These are phyloP conservation scores for Cantharis lateralis DNA, from an alignment of 2,888 invertebrate species.

Conservation along the genomic window DNA sequence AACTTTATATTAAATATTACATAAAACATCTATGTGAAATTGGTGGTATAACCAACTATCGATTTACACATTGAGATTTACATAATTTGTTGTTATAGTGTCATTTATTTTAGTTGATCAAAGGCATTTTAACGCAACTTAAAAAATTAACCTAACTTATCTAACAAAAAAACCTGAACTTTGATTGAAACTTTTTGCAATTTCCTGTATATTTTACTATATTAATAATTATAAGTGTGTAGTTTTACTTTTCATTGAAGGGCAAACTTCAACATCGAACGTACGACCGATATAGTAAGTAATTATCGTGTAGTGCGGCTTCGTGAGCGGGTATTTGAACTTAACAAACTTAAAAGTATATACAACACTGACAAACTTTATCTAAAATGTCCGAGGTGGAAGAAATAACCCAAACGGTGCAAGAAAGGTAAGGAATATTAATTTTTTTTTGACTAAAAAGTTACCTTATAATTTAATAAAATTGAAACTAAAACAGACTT, in stretches of 20 bases:
- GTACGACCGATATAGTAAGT: not conserved
- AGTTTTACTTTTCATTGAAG: not conserved
- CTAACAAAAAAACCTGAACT: not conserved
- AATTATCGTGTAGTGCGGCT: not conserved
- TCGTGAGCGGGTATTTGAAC: not conserved
- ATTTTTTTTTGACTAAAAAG: not conserved
- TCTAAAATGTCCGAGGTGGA: not conserved
- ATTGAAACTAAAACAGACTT: not conserved
- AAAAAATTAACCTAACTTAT: not conserved
- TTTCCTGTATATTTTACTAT: not conserved
- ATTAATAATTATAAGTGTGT: not conserved
- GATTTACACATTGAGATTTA: no score
- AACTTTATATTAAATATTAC: no score
- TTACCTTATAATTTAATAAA: not conserved
- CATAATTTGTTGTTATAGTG: no score
- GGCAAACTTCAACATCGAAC: not conserved
- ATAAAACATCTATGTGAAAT: no score
- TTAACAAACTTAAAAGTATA: not conserved
- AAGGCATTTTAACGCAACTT: not conserved
- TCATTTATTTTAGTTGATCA: no score
- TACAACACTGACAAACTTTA: not conserved
- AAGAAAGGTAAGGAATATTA: not conserved
- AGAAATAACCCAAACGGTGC: not conserved
- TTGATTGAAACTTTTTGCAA: not conserved
- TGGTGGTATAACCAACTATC: no score